Percentiles rank a stretch among this genome's conserved stretches.
Conservation (phyloP, 2,797 vertebrate genomes). For the Thunnus albacares region DNA sequence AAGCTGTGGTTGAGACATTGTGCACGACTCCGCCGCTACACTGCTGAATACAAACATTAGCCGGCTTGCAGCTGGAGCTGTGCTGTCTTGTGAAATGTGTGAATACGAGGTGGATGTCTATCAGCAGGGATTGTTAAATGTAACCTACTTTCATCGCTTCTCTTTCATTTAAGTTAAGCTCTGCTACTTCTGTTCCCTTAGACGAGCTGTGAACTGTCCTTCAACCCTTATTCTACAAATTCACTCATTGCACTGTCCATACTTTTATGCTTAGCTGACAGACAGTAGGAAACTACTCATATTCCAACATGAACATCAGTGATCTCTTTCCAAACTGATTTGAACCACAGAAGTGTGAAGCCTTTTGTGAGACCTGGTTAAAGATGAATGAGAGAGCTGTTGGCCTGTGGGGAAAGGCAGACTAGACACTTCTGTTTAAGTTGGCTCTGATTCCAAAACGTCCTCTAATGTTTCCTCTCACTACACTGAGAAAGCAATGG, state of each 20-base stretch:
- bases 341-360: slow-evolving; percentile 65
- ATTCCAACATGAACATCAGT: slow-evolving; percentile 43
- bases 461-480: slow-evolving; percentile 51
- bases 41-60: slow-evolving; percentile 58
- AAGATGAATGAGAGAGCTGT: slow-evolving; percentile 69
- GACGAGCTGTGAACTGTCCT: slow-evolving; percentile 56
- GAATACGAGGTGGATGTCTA: slow-evolving; percentile 51
- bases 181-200: slow-evolving; percentile 15
- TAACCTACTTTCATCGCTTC: slow-evolving; percentile 57
- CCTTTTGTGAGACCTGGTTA: slow-evolving; percentile 76
- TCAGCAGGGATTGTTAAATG: slow-evolving; percentile 58
- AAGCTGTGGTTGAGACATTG: slow-evolving; percentile 62
- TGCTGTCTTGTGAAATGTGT: slow-evolving; percentile 42
- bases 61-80: slow-evolving; percentile 20
- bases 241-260: slow-evolving; percentile 22
- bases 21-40: slow-evolving; percentile 34
- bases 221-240: slow-evolving; percentile 52
- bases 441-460: slow-evolving; percentile 69
- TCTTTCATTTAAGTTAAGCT: slow-evolving; percentile 51
- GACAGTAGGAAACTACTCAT: slow-evolving; percentile 20
- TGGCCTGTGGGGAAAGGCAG: slow-evolving; percentile 72
- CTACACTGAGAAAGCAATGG: slow-evolving; percentile 47
- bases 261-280: slow-evolving; percentile 28
- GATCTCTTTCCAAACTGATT: slow-evolving; percentile 53
- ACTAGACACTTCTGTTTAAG: slow-evolving; percentile 85